Base-by-base conservation (phyloP, 2,113 vertebrate genomes). In the Orthonyx spaldingii region DNA sequence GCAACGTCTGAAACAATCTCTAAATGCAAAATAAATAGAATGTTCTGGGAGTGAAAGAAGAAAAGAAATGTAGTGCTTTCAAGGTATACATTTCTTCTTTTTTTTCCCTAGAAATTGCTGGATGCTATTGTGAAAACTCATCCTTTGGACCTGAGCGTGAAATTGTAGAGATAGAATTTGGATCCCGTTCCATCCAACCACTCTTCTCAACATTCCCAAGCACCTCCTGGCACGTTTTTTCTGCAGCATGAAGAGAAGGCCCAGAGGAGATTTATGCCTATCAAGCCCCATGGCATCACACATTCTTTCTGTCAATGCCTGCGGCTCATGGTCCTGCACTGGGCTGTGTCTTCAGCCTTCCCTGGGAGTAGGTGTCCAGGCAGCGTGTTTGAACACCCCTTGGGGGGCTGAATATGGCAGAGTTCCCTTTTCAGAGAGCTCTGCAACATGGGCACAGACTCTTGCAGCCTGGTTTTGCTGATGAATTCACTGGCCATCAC, bases 11-110 rank as follows among this genome's bases (percentile, higher is more conserved):
- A 68, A 92, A 72, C 84, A 71, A 86, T 93, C 55, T 78, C 49
- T 90, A 93, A 94, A 93, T 93, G 72, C 2, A 47, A 89, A 93
- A 89, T 47, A 93, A 95, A 64, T n/a, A 56, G 75, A 81, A 85
- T 69, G 30, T 96, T 94, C 47, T 47, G 42, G 55, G 41, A 91
- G 23, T 47, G 16, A 95, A 52, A 79, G 81, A 95, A 83, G 61
- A 55, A 80, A 91, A 65, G n/a, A 79, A 84, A 92, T 35, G 10
- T 23, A 84, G 47, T 60, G 37, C 66, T 91, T 90, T 93, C 76
- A 86, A 95, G 49, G 59, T 90, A 89, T 93, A 90, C 6, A 23
- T 57, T 59, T 56, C 35, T 82, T 88, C 10, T 41, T 75, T 78
- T 84, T 47, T 77, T 23, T 1, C 5, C n/a, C 10, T 63, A 28